phyloP scores from a whole-genome alignment of 2,113 vertebrate species.

The Zapornia atra region DNA sequence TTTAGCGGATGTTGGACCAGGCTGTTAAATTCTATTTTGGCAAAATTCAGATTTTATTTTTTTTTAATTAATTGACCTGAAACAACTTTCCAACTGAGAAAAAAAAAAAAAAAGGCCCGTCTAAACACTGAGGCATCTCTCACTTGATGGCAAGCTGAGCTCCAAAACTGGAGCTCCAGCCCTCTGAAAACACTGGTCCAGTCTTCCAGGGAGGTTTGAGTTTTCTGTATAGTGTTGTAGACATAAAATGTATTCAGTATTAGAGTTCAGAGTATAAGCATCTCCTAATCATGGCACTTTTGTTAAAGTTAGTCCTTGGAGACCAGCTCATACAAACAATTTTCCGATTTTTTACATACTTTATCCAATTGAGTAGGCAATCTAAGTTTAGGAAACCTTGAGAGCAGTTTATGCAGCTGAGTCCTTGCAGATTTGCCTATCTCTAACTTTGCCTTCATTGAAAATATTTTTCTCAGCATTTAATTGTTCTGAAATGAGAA shows the following conservation, averaged over 20 bases:
- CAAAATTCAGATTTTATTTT: neutral
- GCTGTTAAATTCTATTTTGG: neutral
- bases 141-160: neutral
- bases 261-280: neutral
- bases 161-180: neutral
- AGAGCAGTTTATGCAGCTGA: neutral
- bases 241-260: neutral
- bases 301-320: neutral
- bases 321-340: neutral
- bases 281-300: neutral
- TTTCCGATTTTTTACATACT: neutral
- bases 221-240: neutral
- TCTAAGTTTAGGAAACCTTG: neutral
- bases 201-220: neutral
- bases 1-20: neutral
- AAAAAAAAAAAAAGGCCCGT: neutral
- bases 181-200: neutral
- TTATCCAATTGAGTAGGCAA: neutral
- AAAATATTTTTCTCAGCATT: neutral
- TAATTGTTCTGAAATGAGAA: neutral
- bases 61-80: neutral
- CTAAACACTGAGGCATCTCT: neutral
- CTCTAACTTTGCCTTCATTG: neutral
- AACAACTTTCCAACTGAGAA: accelerated
- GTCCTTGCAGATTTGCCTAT: neutral